Conservation (phyloP, 2,888 invertebrate species). For the Neelides folsomi region DNA sequence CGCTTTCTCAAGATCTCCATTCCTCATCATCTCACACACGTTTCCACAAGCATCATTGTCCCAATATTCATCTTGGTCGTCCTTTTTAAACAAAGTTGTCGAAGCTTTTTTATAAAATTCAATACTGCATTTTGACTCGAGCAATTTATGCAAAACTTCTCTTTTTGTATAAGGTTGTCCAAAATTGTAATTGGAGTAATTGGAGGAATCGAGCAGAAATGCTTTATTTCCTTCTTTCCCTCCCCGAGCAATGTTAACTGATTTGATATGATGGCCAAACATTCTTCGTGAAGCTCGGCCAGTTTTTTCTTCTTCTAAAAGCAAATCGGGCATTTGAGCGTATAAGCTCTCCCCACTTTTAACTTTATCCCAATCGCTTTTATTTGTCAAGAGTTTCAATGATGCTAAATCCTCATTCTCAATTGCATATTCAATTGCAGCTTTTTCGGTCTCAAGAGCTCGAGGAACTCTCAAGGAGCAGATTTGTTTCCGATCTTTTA, state of each 20-base stretch:
- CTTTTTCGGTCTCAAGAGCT: constrained; percentile 2
- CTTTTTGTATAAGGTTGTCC: no score
- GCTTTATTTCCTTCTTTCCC: constrained; percentile 43
- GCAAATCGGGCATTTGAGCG: constrained; percentile 13
- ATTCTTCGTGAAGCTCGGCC: constrained; percentile 35
- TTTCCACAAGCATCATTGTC: constrained; percentile 5
- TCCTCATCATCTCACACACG: constrained; percentile 37
- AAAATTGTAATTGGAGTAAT: no score
- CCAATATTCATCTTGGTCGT: background rate
- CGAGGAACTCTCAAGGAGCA: constrained; percentile 33
- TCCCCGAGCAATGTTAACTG: constrained; percentile 39
- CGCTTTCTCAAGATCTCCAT: constrained; percentile 39
- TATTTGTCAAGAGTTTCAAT: constrained; percentile 13
- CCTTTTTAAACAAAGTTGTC: background rate
- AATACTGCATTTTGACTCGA: background rate
- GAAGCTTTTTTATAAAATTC: background rate
- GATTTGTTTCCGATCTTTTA: constrained; percentile 36
- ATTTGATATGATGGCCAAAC: constrained; percentile 37
- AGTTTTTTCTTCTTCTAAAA: constrained; percentile 17
- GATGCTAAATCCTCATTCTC: constrained; percentile 19
- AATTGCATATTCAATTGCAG: constrained; percentile 16
- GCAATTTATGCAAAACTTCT: background rate
- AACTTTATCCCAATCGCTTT: background rate
- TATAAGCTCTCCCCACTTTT: no score
- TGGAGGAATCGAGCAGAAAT: constrained; percentile 33